A percentile compares a stretch with the other conserved stretches of the same genome.
Conservation (phyloP, 2,888 invertebrate species). For the Drosophila algonquin region DNA sequence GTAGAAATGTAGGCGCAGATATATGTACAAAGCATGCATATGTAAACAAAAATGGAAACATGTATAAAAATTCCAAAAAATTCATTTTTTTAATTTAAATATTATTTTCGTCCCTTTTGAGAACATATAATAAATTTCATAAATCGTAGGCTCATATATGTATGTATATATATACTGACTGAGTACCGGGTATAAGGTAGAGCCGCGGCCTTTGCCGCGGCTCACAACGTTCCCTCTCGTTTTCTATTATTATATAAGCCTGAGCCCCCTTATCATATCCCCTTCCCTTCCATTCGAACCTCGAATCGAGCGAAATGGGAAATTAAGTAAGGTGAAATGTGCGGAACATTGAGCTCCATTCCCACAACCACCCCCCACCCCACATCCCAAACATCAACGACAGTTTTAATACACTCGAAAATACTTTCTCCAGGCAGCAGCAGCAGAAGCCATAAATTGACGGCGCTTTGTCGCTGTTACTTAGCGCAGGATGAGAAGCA, state of each 20-base stretch:
- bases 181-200: too few species aligned
- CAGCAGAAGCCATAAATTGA: constrained; percentile 37
- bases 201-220: too few species aligned
- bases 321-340: constrained; percentile 73
- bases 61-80: too few species aligned
- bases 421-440: constrained; percentile 51
- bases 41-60: too few species aligned
- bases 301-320: constrained; percentile 56
- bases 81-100: too few species aligned
- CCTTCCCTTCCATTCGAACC: constrained; percentile 18
- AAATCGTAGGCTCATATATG: too few species aligned
- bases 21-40: too few species aligned
- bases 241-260: background rate
- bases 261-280: constrained; percentile 8
- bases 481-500: constrained; percentile 40
- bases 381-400: constrained; percentile 9
- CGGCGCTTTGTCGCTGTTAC: constrained; percentile 26
- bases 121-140: too few species aligned
- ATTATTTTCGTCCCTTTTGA: too few species aligned
- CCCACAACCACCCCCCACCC: background rate
- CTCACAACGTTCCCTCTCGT: too few species aligned
- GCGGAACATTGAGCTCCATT: constrained; percentile 62
- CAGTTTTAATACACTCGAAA: constrained; percentile 71
- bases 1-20: too few species aligned
- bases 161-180: too few species aligned